phyloP scores from a whole-genome alignment of 2,797 vertebrate species.

The Pogoniulus pusillus region DNA sequence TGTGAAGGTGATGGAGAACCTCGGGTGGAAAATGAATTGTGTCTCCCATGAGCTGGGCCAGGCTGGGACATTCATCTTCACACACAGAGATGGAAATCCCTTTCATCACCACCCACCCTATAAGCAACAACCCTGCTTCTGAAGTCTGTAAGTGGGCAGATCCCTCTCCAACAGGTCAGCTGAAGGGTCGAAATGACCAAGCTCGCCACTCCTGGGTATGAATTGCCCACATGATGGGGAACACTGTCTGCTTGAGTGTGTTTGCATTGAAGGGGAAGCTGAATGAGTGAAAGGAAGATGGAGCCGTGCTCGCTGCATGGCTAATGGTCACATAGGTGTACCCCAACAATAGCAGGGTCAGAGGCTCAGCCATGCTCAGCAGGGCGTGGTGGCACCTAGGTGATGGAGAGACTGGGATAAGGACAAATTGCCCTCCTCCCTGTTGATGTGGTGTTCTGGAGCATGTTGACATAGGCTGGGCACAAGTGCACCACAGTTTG shows the following conservation, averaged over 20 bases:
- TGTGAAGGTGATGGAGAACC: background rate
- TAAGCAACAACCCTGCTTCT: background rate
- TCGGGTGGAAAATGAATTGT: background rate
- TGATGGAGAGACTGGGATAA: background rate
- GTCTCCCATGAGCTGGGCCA: too few species aligned
- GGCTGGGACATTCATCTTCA: background rate
- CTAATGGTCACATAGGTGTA: accelerated
- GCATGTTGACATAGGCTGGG: background rate
- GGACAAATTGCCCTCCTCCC: background rate
- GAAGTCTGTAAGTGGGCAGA: background rate
- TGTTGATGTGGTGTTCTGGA: background rate
- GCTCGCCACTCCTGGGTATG: background rate
- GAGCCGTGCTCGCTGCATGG: background rate
- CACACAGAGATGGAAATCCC: background rate
- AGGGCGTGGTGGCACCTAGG: background rate
- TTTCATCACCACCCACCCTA: background rate
- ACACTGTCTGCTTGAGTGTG: background rate
- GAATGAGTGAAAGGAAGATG: background rate
- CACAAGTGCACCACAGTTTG: background rate
- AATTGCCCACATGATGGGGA: background rate
- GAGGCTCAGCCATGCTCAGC: accelerated
- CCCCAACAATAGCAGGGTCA: background rate
- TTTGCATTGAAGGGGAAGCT: background rate
- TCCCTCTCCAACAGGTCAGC: background rate
- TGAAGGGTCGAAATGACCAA: background rate